A percentile compares a stretch with the other conserved stretches of the same genome.
Evolutionary conservation across 1,140 invertebrate genomes (phyloP).

Genomic region (Reticulitermes speratus): DNA sequence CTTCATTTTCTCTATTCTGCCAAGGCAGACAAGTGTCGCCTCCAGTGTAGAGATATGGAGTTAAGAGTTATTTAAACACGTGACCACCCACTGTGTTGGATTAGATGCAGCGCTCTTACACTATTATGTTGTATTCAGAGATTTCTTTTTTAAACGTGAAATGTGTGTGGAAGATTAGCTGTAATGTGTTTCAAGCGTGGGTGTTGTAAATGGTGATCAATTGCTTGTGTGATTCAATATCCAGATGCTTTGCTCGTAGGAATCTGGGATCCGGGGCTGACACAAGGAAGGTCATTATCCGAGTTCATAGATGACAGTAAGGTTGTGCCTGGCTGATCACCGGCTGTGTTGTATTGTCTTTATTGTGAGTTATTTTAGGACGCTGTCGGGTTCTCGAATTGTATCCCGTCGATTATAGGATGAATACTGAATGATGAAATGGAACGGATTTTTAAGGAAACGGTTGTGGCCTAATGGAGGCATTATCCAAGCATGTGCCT

Average conservation of each 20-base stretch:
- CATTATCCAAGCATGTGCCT: no score
- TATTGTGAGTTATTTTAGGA: no score
- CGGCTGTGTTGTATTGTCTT: no score
- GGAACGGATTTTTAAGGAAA: no score
- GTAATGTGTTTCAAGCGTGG: not conserved
- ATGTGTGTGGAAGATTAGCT: not conserved
- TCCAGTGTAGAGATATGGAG: not conserved
- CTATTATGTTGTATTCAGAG: not conserved
- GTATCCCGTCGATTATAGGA: no score
- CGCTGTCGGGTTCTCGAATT: no score
- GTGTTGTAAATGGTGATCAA: not conserved
- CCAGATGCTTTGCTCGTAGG: not conserved
- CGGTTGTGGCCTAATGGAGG: no score
- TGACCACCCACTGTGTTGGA: slow-evolving; percentile 14
- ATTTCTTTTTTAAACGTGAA: not conserved
- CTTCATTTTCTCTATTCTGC: slow-evolving; percentile 25
- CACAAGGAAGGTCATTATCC: no score
- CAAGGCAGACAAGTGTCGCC: slow-evolving; percentile 5
- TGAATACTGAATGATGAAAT: no score
- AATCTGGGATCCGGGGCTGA: not conserved
- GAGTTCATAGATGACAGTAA: no score
- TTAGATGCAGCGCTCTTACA: not conserved
- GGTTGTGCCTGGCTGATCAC: no score
- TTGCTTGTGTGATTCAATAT: not conserved
- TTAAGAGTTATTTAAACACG: slow-evolving; percentile 24